These are phyloP conservation scores for Stichodactyla mertensii DNA, from an alignment of 64 coral and sea anemone genomes.

Conservation along the genomic window DNA sequence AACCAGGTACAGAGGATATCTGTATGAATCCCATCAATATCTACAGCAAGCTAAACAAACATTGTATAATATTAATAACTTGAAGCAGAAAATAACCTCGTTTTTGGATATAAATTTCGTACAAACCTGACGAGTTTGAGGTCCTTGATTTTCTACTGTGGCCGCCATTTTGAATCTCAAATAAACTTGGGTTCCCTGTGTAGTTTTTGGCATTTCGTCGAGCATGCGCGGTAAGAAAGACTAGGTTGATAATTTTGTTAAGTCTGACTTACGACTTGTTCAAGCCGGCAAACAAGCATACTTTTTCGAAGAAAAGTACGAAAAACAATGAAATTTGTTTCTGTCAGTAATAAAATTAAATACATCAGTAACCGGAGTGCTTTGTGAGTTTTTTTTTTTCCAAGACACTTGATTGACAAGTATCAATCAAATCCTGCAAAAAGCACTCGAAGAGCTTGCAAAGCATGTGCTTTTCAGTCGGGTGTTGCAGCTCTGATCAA, in stretches of 20 bases:
- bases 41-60: background rate
- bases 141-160: background rate
- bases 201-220: background rate
- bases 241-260: too few relatives aligned
- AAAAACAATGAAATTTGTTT: too few relatives aligned
- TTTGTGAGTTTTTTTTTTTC: background rate
- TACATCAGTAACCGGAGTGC: too few relatives aligned
- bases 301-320: too few relatives aligned
- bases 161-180: slow-evolving; percentile 22
- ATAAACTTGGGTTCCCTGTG: slow-evolving; percentile 12
- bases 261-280: too few relatives aligned
- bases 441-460: background rate
- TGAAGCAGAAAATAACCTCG: background rate
- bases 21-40: slow-evolving; percentile 11
- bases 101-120: background rate
- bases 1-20: background rate
- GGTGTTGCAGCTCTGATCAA: background rate
- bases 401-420: background rate
- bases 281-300: too few relatives aligned
- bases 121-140: slow-evolving; percentile 13
- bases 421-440: background rate
- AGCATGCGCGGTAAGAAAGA: too few relatives aligned
- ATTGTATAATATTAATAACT: background rate
- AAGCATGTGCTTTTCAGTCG: background rate
- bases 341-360: too few relatives aligned